Base-by-base conservation (phyloP, 1,140 invertebrate genomes). In the Drosophila rufa region DNA sequence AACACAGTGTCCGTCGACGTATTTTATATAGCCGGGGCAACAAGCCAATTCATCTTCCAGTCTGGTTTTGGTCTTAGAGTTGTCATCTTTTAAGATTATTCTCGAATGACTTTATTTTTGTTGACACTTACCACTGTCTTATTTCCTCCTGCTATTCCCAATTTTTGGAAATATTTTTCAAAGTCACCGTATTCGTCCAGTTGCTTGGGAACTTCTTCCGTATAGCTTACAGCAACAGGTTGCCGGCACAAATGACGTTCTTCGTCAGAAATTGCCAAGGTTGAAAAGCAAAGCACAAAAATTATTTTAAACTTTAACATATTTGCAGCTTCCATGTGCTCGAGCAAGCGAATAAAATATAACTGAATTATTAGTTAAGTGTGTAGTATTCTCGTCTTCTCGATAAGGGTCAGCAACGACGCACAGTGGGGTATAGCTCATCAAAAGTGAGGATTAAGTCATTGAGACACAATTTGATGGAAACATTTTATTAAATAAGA, bases 21-120 rank as follows among this genome's bases (percentile, higher is more conserved):
- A 15, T 6, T 42, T 50, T 14, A 27, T 22, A 25, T 62, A 84
- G 33, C 78, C 82, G 3, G 66, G 42, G 17, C 82, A 84, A 27
- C 82, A 84, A 9, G 40, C 15, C 25, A 45, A 5, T 15, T 46
- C 14, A 1, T 22, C 25, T 45, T 85, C 57, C 15, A 64, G 7
- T 30, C 27, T 84, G 0, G 45, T 84, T 77, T 64, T 76, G 1
- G 5, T 58, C 81, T 83, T 7, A 8, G 1, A 43, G 14, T 40
- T 9, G 3, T 12, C 25, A 1, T 12, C 1, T n/a, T 33, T 17
- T 57, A 6, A 19, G 30, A 17, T 30, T 11, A 22, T 9, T 27
- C 8, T 17, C 14, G 0, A 17, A 19, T 43, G 4, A 22, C 7
- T 45, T n/a, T 14, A n/a, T 4, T 4, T 4, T 9, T 12, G 7